Percentiles rank a stretch among this genome's conserved stretches.
Evolutionary conservation across 2,113 vertebrate species (phyloP).

Genomic region (Chascanopsetta lugubris): DNA sequence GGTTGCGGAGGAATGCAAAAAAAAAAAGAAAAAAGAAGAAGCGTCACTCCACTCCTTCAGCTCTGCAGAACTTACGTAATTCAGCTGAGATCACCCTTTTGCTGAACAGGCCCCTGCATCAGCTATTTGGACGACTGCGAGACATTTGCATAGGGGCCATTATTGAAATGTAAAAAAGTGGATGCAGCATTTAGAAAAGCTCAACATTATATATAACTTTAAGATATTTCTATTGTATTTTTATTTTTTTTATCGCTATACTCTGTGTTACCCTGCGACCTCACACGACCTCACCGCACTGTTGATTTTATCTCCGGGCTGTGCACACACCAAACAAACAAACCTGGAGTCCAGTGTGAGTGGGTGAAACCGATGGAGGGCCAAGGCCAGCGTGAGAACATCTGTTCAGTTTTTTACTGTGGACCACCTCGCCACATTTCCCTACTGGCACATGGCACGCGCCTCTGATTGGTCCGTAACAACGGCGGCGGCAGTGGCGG

Average conservation of each 20-base stretch:
- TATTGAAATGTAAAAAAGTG: slow-evolving; percentile 13
- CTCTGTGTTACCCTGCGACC: background rate
- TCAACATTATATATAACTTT: slow-evolving; percentile 1
- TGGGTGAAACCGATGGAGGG: slow-evolving; percentile 30
- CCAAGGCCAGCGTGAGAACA: slow-evolving; percentile 32
- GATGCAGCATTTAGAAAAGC: background rate
- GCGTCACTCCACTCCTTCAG: slow-evolving; percentile 41
- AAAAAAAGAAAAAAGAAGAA: too few relatives aligned
- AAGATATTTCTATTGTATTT: too few relatives aligned
- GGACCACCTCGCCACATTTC: slow-evolving; percentile 21
- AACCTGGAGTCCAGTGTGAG: slow-evolving; percentile 38
- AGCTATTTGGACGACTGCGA: background rate
- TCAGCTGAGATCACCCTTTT: slow-evolving; percentile 28
- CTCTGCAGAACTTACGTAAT: slow-evolving; percentile 32
- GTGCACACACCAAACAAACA: slow-evolving; percentile 7
- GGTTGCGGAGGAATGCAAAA: too few relatives aligned
- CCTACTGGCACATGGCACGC: slow-evolving; percentile 17
- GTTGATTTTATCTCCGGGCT: slow-evolving; percentile 48
- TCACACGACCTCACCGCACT: slow-evolving; percentile 4
- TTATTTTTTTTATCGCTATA: slow-evolving; percentile 11
- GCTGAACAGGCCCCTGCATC: slow-evolving; percentile 13
- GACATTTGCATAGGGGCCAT: slow-evolving; percentile 11
- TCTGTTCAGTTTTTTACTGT: slow-evolving; percentile 32
- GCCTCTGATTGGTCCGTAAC: slow-evolving; percentile 47
- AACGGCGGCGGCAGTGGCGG: slow-evolving; percentile 10